These are phyloP conservation scores for Pelochelys cantorii DNA, from an alignment of 2,797 vertebrate species.

Conservation along the genomic window DNA sequence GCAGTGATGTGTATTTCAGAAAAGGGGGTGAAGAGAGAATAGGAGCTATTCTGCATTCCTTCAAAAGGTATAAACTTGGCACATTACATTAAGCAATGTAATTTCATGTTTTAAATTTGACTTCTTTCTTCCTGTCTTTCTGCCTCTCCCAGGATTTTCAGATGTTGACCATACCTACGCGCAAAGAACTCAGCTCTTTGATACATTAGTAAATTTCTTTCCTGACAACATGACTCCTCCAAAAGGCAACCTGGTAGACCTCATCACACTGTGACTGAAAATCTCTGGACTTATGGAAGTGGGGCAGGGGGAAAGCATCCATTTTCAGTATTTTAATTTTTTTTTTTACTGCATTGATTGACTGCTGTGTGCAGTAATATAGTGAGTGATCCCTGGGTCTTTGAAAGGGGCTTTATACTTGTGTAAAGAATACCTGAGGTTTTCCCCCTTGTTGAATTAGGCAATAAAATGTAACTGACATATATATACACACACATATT, in stretches of 20 bases:
- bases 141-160: conserved; percentile 89
- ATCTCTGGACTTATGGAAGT: conserved; percentile 51
- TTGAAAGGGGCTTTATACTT: conserved; percentile 77
- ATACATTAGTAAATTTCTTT: conserved; percentile 98
- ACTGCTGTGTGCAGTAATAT: conserved; percentile 72
- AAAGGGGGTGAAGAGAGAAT: neutral
- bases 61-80: neutral
- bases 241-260: conserved; percentile 98
- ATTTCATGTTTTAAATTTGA: neutral
- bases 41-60: neutral
- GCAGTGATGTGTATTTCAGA: neutral
- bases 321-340: conserved; percentile 73
- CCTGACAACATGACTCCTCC: conserved; percentile 99
- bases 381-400: conserved; percentile 60
- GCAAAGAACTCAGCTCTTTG: conserved; percentile 97
- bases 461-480: conserved; percentile 82
- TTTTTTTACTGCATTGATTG: conserved; percentile 73
- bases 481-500: conserved; percentile 79
- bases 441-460: conserved; percentile 75
- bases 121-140: conserved; percentile 5
- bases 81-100: neutral
- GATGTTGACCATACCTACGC: conserved; percentile 98
- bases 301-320: conserved; percentile 57
- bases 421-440: conserved; percentile 70
- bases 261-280: conserved; percentile 92